Evolutionary conservation across 2,797 vertebrate species (phyloP).

Genomic region (Diplodus sargus): DNA sequence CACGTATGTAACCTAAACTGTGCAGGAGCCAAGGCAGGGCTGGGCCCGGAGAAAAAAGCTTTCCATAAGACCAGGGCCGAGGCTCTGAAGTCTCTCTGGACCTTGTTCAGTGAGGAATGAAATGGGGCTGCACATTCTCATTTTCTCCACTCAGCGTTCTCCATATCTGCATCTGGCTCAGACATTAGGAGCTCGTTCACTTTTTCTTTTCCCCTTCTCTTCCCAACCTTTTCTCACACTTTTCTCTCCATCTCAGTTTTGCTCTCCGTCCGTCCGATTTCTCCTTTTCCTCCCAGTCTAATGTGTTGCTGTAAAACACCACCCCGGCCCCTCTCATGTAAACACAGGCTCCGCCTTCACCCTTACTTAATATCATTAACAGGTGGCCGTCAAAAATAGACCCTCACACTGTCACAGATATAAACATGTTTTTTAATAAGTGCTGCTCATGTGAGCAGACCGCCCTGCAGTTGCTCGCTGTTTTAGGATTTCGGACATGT

Average conservation of each 20-base stretch:
- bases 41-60: conserved; percentile 53
- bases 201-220: conserved; percentile 4
- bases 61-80: conserved; percentile 57
- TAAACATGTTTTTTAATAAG: conserved; percentile 66
- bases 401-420: conserved; percentile 46
- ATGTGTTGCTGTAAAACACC: conserved; percentile 64
- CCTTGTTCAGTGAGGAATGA: conserved; percentile 44
- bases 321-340: conserved; percentile 56
- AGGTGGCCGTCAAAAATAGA: conserved; percentile 88
- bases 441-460: conserved; percentile 52
- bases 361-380: conserved; percentile 87
- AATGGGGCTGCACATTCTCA: conserved; percentile 28
- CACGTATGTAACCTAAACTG: conserved; percentile 77
- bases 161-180: conserved; percentile 12
- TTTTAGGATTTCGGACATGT: conserved; percentile 56
- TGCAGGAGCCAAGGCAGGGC: conserved; percentile 55
- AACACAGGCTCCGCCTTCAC: conserved; percentile 74
- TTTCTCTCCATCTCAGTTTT: conserved; percentile 8
- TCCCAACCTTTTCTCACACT: neutral
- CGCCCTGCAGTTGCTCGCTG: conserved; percentile 49
- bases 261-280: conserved; percentile 36
- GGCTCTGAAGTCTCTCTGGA: conserved; percentile 44
- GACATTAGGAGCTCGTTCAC: neutral
- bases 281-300: conserved; percentile 51
- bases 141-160: conserved; percentile 24